phyloP scores from a whole-genome alignment of 2,797 vertebrate genomes.

The Epinephelus coioides region DNA sequence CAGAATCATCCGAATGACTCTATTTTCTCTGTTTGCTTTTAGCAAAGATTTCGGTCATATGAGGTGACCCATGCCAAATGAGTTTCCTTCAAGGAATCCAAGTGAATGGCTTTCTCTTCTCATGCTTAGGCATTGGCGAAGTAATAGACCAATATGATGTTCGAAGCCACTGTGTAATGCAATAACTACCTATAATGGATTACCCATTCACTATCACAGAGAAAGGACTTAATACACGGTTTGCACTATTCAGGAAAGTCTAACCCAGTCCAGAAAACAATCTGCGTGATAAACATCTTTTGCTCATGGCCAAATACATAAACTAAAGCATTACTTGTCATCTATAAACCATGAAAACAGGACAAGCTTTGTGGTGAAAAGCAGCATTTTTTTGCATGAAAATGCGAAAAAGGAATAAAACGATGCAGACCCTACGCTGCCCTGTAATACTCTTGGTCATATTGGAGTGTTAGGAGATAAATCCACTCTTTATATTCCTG shows the following conservation, averaged over 20 bases:
- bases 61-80: conserved; percentile 57
- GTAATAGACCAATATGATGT: conserved; percentile 29
- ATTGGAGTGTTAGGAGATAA: conserved; percentile 61
- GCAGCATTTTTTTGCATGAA: neutral
- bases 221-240: conserved; percentile 1
- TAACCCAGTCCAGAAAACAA: conserved; percentile 1
- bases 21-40: conserved; percentile 59
- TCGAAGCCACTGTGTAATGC: conserved; percentile 22
- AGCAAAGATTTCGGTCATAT: conserved; percentile 48
- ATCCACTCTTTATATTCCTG: conserved; percentile 64
- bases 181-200: conserved; percentile 35
- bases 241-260: conserved; percentile 4
- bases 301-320: conserved; percentile 18
- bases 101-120: conserved; percentile 37
- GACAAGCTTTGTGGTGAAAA: conserved; percentile 8
- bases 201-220: conserved; percentile 7
- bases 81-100: conserved; percentile 46
- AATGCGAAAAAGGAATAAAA: conserved; percentile 30
- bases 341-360: conserved; percentile 16
- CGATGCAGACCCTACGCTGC: conserved; percentile 10
- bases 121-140: conserved; percentile 7
- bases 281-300: neutral
- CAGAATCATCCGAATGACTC: conserved; percentile 56
- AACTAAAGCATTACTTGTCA: neutral
- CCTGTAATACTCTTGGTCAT: conserved; percentile 65